These are phyloP conservation scores for Neoscelio sp. DNA, from an alignment of 2,888 invertebrate species.

Conservation along the genomic window DNA sequence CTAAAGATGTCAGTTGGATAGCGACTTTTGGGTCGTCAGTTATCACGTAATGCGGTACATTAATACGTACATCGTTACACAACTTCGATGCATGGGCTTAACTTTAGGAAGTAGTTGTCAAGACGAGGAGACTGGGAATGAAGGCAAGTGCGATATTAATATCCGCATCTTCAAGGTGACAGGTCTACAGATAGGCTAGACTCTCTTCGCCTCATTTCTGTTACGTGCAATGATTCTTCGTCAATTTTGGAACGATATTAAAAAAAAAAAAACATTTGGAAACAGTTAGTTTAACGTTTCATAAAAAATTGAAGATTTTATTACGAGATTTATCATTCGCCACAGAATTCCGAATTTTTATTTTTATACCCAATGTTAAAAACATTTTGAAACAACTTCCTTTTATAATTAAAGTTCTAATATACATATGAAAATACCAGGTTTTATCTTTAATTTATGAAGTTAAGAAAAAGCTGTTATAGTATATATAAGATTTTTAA, in stretches of 20 bases:
- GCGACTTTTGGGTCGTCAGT: constrained; percentile 28
- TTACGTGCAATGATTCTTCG: constrained; percentile 2
- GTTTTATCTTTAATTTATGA: too few relatives aligned
- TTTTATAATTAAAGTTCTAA: too few relatives aligned
- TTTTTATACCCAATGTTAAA: too few relatives aligned
- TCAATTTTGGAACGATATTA: neutral
- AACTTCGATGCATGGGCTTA: constrained; percentile 20
- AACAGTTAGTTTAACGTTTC: too few relatives aligned
- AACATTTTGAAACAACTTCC: too few relatives aligned
- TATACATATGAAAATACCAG: too few relatives aligned
- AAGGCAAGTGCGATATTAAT: constrained; percentile 67
- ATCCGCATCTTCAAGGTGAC: constrained; percentile 62
- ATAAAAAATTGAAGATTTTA: too few relatives aligned
- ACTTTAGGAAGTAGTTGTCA: constrained; percentile 49
- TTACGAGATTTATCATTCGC: too few relatives aligned
- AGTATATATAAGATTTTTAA: too few relatives aligned
- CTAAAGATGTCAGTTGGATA: constrained; percentile 20
- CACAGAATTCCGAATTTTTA: too few relatives aligned
- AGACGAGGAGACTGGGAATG: constrained; percentile 24
- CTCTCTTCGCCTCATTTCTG: constrained; percentile 28
- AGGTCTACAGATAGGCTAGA: constrained; percentile 62
- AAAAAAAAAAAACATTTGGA: too few relatives aligned
- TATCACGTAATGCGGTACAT: constrained; percentile 39
- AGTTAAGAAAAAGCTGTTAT: too few relatives aligned
- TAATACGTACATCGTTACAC: constrained; percentile 45